phyloP scores from a whole-genome alignment of 2,797 vertebrate species.

The Coregonus suidteri region DNA sequence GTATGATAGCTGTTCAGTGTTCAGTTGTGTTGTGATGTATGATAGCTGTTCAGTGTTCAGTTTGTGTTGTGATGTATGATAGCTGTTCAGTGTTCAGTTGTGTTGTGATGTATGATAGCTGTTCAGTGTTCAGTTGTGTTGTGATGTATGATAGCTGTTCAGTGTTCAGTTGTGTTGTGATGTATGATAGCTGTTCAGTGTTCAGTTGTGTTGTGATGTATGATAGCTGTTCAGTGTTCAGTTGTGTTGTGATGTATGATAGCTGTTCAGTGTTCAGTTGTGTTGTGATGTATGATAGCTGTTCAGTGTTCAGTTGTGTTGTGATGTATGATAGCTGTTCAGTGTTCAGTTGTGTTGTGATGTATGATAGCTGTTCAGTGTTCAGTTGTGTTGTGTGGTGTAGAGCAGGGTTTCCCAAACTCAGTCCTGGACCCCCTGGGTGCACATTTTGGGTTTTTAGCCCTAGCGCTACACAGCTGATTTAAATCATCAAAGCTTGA shows the following conservation, averaged over 20 bases:
- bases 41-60: background rate
- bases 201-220: background rate
- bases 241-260: background rate
- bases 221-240: background rate
- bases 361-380: background rate
- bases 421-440: too few species aligned
- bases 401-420: constrained; percentile 18
- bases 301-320: background rate
- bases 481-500: constrained; percentile 17
- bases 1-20: background rate
- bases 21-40: background rate
- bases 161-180: background rate
- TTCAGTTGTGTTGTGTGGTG: constrained; percentile 13
- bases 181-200: background rate
- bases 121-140: background rate
- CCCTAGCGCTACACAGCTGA: constrained; percentile 37
- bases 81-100: background rate
- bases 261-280: background rate
- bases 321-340: background rate
- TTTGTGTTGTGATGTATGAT: background rate
- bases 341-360: background rate
- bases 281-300: background rate
- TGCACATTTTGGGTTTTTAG: constrained; percentile 19
- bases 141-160: background rate
- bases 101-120: background rate